Conservation (phyloP, 2,113 vertebrate species). For the Cololabis saira region DNA sequence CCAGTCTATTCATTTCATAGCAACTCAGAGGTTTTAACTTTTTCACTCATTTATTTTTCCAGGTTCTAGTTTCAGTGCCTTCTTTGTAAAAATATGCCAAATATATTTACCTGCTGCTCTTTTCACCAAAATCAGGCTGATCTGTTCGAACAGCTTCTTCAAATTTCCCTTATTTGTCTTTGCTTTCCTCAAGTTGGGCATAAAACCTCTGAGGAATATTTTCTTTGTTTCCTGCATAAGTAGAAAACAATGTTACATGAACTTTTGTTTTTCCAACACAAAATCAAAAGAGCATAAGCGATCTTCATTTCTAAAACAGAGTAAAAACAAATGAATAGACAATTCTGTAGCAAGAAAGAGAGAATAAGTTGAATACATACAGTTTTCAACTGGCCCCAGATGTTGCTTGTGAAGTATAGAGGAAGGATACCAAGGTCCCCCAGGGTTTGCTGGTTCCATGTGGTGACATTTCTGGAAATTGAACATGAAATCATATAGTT, state of each 20-base stretch:
- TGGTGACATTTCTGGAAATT: constrained; percentile 45
- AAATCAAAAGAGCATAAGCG: not conserved
- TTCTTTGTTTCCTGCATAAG: constrained; percentile 44
- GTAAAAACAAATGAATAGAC: not conserved
- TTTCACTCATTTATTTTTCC: not conserved
- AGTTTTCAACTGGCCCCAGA: constrained; percentile 48
- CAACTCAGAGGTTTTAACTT: not conserved
- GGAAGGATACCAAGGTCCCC: constrained; percentile 58
- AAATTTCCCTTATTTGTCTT: constrained; percentile 50
- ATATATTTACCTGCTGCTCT: constrained; percentile 51
- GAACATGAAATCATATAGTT: not conserved
- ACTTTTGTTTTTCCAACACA: not conserved
- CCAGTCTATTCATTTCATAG: not conserved
- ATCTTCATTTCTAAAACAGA: too few relatives aligned
- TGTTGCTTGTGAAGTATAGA: constrained; percentile 59
- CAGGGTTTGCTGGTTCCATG: constrained; percentile 65
- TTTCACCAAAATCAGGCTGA: not conserved
- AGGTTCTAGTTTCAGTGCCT: not conserved
- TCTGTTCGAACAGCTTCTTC: constrained; percentile 45
- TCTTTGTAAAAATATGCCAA: not conserved
- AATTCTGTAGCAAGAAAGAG: not conserved
- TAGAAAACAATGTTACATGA: not conserved
- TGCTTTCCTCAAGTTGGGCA: constrained; percentile 25
- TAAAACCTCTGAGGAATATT: constrained; percentile 52
- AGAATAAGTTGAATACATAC: constrained; percentile 36